Base-by-base conservation (phyloP, 92 coral and sea anemone species). In the Siderastrea radians region DNA sequence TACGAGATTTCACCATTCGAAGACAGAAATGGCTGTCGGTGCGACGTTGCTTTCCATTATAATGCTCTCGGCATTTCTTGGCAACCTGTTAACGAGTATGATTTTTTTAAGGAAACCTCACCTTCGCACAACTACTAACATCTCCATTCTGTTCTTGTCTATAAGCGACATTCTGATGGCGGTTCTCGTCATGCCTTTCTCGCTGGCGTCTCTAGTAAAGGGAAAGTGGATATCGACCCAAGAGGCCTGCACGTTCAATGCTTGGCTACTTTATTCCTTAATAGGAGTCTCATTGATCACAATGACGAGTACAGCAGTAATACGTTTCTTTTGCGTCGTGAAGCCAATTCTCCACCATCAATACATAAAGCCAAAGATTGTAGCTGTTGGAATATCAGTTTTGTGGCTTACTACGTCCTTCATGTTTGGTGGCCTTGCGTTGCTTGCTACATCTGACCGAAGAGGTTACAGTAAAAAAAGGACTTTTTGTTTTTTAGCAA, bases 301-400 rank as follows among this genome's bases (percentile, higher is more conserved):
- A 55, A 74, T 74, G 64, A 3, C 63, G 1, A 51, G 79, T 74
- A 74, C 59, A 51, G 79, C 64, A 74, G n/a, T 53, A 50, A 53
- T 55, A 14, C 64, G 79, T 7, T 74, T 49, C 49, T n/a, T 53
- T 6, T 55, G 79, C 48, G 79, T 52, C 1, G 64, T 74, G 16
- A 74, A 55, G 63, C 75, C 38, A 14, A 13, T 46, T 7, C 16
- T 55, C 7, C 60, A 51, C 12, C 79, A 53, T 11, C 48, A 9
- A 55, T 74, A 6, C 13, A 8, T 51, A 53, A 74, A 51, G 49
- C 61, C 44, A 7, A 74, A 74, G 49, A 45, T 4, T 3, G 54
- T 12, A 12, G 54, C 75, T 70, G 5, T 70, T 13, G 38, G 2
- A 2, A 69, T 69, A 1, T 48, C 75, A 13, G 3, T 14, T 12